Evolutionary conservation across 2,888 invertebrate species (phyloP).

Genomic region (Luperina testacea): DNA sequence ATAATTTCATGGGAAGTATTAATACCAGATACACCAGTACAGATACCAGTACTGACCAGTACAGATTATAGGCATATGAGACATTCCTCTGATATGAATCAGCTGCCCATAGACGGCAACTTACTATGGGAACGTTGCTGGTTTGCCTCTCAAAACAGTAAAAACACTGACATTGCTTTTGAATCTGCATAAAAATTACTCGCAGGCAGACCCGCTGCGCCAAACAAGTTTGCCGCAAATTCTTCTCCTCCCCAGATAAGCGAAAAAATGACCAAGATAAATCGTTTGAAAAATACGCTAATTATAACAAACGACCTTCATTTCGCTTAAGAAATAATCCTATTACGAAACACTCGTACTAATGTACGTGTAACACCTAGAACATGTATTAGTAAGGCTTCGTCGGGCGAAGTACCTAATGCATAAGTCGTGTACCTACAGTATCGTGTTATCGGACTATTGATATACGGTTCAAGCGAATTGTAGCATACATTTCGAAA

Average conservation of each 20-base stretch:
- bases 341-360: slow-evolving; percentile 55
- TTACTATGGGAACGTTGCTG: neutral
- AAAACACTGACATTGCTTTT: neutral
- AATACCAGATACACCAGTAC: too few relatives aligned
- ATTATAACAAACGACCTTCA: slow-evolving; percentile 41
- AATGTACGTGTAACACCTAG: slow-evolving; percentile 35
- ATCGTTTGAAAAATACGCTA: slow-evolving; percentile 33
- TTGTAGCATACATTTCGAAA: slow-evolving; percentile 23
- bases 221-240: neutral
- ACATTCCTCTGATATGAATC: neutral
- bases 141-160: neutral
- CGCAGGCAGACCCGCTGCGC: too few relatives aligned
- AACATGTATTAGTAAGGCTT: slow-evolving; percentile 63
- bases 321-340: slow-evolving; percentile 57
- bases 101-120: neutral
- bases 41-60: too few relatives aligned
- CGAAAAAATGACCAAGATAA: slow-evolving; percentile 27
- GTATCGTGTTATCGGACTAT: slow-evolving; percentile 50
- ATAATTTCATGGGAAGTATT: neutral
- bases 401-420: slow-evolving; percentile 61
- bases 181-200: neutral
- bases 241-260: neutral
- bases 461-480: slow-evolving; percentile 40
- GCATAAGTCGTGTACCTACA: slow-evolving; percentile 68
- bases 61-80: neutral